Evolutionary conservation across 2,797 vertebrate species (phyloP).

Genomic region (Ptychadena robeensis): DNA sequence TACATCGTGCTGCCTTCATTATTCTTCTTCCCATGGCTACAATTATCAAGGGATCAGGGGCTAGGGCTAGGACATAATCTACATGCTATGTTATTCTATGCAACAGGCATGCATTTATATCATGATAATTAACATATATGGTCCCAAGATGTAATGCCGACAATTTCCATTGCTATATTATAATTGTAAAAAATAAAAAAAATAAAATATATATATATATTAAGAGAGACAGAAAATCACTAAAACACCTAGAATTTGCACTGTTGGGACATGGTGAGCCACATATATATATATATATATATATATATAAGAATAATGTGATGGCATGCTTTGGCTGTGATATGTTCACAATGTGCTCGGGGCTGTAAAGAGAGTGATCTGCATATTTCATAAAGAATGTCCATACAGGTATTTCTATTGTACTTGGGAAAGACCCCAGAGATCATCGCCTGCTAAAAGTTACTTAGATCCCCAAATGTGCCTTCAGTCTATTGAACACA

Average conservation of each 20-base stretch:
- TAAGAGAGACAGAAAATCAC: too few species aligned
- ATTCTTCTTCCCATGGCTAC: neutral
- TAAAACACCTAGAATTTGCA: too few species aligned
- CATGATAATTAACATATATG: neutral
- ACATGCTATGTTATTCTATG: too few species aligned
- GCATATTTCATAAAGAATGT: constrained; percentile 30
- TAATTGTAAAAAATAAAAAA: too few species aligned
- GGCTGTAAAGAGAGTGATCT: neutral
- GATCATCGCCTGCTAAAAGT: constrained; percentile 6
- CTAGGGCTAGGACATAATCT: too few species aligned
- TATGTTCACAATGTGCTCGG: neutral
- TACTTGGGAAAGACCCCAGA: constrained; percentile 66
- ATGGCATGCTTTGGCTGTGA: neutral
- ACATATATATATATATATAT: too few species aligned
- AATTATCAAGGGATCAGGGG: too few species aligned
- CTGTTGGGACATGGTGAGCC: too few species aligned
- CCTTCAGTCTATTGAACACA: neutral
- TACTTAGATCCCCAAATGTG: neutral
- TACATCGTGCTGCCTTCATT: neutral
- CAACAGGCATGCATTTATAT: too few species aligned
- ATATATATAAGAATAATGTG: too few species aligned
- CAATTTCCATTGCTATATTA: too few species aligned
- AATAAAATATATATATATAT: too few species aligned
- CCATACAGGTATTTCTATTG: constrained; percentile 40
- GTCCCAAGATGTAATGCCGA: neutral